phyloP scores from a whole-genome alignment of 2,113 vertebrate genomes.

The Picathartes gymnocephalus region DNA sequence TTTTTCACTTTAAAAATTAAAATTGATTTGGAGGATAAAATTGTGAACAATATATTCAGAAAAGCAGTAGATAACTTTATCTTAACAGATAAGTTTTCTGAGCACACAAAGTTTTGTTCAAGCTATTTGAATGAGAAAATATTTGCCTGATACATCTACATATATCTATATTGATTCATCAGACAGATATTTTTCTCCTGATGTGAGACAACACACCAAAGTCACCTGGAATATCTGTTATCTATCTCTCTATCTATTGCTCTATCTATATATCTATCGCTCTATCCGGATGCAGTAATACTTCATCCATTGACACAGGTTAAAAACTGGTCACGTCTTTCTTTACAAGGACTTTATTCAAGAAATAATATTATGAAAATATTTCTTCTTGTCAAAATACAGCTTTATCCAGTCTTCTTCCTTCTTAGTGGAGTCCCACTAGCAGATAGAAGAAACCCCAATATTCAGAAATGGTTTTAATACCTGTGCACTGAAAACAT shows the following conservation, averaged over 20 bases:
- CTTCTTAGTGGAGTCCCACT: background rate
- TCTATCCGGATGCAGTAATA: background rate
- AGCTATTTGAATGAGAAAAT: background rate
- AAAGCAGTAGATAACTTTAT: background rate
- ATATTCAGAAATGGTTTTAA: background rate
- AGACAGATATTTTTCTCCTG: background rate
- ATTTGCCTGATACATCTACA: background rate
- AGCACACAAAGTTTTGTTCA: background rate
- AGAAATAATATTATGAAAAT: background rate
- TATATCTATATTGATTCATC: background rate
- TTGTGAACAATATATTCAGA: background rate
- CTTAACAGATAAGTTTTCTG: background rate
- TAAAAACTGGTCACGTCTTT: background rate
- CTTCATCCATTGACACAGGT: background rate
- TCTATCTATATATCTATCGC: background rate
- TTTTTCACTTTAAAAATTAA: background rate
- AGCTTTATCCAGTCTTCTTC: background rate
- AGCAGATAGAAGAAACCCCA: background rate
- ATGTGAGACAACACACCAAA: background rate
- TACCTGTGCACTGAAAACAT: background rate
- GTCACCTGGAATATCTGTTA: background rate
- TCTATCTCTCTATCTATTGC: background rate
- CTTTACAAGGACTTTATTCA: background rate
- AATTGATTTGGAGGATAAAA: background rate
- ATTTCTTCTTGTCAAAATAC: background rate